phyloP scores from a whole-genome alignment of 2,888 invertebrate genomes.

The Papilio demoleus region DNA sequence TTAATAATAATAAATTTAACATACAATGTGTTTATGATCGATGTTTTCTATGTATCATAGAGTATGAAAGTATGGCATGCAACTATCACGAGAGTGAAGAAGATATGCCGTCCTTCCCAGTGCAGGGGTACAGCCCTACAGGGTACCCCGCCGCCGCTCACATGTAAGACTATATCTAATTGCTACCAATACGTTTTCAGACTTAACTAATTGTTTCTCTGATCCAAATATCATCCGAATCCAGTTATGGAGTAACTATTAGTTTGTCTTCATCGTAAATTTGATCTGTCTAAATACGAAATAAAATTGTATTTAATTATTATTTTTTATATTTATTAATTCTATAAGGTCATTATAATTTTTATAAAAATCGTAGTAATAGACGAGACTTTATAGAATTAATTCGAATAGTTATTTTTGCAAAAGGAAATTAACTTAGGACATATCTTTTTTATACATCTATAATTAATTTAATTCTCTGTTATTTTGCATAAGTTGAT shows the following conservation, averaged over 20 bases:
- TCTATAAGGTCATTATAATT: too few species aligned
- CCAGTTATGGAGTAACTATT: too few species aligned
- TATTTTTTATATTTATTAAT: too few species aligned
- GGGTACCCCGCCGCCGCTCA: constrained; percentile 65
- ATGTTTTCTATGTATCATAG: constrained; percentile 51
- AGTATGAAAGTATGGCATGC: constrained; percentile 62
- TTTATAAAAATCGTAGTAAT: too few species aligned
- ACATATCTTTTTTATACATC: too few species aligned
- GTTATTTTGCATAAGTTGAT: background rate
- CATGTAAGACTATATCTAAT: constrained; percentile 60
- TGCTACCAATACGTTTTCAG: too few species aligned
- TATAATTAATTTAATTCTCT: background rate
- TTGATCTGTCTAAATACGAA: too few species aligned
- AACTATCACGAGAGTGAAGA: constrained; percentile 83
- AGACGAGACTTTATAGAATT: background rate
- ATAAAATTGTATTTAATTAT: too few species aligned
- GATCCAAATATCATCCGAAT: too few species aligned
- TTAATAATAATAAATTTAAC: background rate
- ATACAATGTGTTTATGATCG: background rate
- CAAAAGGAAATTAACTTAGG: background rate
- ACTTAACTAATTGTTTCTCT: too few species aligned
- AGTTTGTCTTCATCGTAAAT: too few species aligned
- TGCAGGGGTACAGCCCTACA: constrained; percentile 81
- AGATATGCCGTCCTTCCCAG: constrained; percentile 87
- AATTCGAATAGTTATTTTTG: background rate